A percentile compares a stretch with the other conserved stretches of the same genome.
phyloP scores from a whole-genome alignment of 2,888 invertebrate species.

The Koerneria pararmatus region DNA sequence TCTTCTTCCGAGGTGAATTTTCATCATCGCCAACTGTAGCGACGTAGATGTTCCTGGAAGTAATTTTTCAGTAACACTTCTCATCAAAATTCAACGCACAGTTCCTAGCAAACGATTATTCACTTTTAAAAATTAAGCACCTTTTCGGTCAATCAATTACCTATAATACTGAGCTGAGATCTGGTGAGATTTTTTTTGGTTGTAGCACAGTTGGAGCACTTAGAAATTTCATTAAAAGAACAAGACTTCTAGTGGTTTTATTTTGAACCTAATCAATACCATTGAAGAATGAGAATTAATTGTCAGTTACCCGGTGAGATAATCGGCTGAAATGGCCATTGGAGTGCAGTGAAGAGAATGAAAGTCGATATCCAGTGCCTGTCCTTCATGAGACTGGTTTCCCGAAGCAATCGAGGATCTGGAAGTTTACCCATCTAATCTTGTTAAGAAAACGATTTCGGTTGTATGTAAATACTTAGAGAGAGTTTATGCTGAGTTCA shows the following conservation, averaged over 20 bases:
- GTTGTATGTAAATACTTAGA: neutral
- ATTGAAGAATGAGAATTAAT: constrained; percentile 2
- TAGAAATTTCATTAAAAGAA: too few species aligned
- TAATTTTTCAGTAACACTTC: too few species aligned
- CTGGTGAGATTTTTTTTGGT: too few species aligned
- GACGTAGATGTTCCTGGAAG: constrained; percentile 50
- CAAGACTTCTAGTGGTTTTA: too few species aligned
- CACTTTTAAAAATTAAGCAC: neutral
- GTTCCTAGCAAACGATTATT: neutral
- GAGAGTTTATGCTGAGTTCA: neutral
- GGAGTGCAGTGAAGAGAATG: constrained; percentile 64
- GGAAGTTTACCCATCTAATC: too few species aligned
- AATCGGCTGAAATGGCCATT: constrained; percentile 84
- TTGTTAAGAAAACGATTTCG: neutral
- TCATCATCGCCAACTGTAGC: constrained; percentile 39
- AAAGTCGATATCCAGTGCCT: constrained; percentile 54
- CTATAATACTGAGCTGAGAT: too few species aligned
- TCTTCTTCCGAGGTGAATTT: constrained; percentile 34
- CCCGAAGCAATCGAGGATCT: constrained; percentile 51
- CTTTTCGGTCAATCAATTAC: neutral
- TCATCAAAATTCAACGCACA: too few species aligned
- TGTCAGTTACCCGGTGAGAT: constrained; percentile 71
- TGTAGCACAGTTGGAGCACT: too few species aligned
- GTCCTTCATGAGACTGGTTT: constrained; percentile 58
- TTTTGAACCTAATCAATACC: too few species aligned